Base-by-base conservation (phyloP, 2,888 invertebrate species). In the Agonopterix arenella region DNA sequence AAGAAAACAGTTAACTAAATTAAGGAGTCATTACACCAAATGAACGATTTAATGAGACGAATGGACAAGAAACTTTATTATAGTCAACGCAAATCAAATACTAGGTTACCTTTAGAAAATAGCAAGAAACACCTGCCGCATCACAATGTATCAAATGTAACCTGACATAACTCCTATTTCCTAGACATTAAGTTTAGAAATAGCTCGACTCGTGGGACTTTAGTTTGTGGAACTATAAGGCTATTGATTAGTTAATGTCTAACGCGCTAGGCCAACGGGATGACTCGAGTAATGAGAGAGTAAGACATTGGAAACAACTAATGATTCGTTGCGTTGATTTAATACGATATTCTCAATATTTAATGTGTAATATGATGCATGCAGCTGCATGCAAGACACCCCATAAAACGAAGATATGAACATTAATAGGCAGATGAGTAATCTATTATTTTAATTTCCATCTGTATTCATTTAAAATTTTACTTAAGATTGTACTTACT, bases 211-310 rank as follows among this genome's bases (percentile, higher is more conserved):
- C 7, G 28, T 28, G 28, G 28, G 28, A 28, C 28, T 28, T 28
- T 1, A 28, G 28, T 28, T 5, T 28, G 28, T 28, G 28, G 28
- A 28, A 28, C 28, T 28, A 28, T 10, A 47, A 36, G 41, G 41
- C 16, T 36, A 48, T 13, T 2, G 45, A 51, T 51, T 51, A 48
- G 47, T 45, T 51, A 16, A 38, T 38, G 44, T 37, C 11, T 18
- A 36, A 46, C 11, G 38, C 38, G 36, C 9, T 36, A 11, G 44
- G 8, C 40, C 44, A 51, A 51, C 51, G 51, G 51, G 45, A 50
- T 41, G 47, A 9, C 40, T 11, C n/a, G n/a, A 36, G 41, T 52
- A 48, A 52, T 52, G 42, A 48, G 48, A 42, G 51, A 48, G 44
- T 47, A 16, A 16, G 44, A 51, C 51, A 47, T 45, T 28, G 45